phyloP scores from a whole-genome alignment of 2,113 vertebrate genomes.

The Apteryx mantelli region DNA sequence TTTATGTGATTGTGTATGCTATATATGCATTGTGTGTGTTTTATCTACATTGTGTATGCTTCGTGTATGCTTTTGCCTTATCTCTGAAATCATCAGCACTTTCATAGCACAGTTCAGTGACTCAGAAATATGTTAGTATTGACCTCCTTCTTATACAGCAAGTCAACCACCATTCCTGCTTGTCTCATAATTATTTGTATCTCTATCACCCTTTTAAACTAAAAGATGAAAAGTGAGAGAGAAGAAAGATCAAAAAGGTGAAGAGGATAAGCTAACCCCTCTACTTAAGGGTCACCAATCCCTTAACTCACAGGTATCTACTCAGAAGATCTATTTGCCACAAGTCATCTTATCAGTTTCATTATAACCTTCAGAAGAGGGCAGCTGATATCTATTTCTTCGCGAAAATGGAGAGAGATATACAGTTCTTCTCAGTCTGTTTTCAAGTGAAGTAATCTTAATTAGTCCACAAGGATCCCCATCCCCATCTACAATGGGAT shows the following conservation, averaged over 20 bases:
- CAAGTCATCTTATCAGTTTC: not conserved
- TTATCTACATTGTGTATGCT: not conserved
- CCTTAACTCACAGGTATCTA: not conserved
- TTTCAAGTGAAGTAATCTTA: not conserved
- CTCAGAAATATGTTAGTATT: not conserved
- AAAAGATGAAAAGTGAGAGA: not conserved
- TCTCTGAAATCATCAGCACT: not conserved
- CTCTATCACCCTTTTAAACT: not conserved
- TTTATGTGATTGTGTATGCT: not conserved
- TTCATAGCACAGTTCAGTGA: not conserved
- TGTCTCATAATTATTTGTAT: not conserved
- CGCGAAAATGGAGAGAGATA: not conserved
- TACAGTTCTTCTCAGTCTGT: not conserved
- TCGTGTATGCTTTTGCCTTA: not conserved
- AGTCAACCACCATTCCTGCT: not conserved
- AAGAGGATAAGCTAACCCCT: not conserved
- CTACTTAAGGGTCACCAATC: not conserved
- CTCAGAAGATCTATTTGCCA: not conserved
- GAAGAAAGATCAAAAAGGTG: not conserved
- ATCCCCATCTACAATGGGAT: not conserved
- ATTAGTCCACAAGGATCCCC: not conserved
- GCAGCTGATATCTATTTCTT: not conserved
- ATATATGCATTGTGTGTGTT: not conserved
- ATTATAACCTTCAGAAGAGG: not conserved
- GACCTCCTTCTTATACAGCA: not conserved